A percentile compares a stretch with the other conserved stretches of the same genome.
phyloP scores from a whole-genome alignment of 2,797 vertebrate genomes.

The Melopsittacus undulatus region DNA sequence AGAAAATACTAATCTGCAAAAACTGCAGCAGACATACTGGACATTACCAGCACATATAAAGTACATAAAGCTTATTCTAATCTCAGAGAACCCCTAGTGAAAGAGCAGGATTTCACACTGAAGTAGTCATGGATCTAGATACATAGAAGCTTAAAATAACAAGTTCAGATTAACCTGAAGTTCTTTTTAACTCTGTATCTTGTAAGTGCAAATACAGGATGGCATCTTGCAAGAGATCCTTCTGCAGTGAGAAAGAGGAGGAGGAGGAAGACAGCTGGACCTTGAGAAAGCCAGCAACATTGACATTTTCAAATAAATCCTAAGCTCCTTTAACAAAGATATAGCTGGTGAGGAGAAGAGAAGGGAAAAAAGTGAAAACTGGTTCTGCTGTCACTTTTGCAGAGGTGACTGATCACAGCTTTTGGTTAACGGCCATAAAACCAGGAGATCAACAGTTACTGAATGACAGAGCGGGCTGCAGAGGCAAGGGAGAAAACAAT shows the following conservation, averaged over 20 bases:
- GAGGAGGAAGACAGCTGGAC: not conserved
- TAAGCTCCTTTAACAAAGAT: not conserved
- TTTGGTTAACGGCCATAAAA: slow-evolving; percentile 36
- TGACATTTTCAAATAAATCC: not conserved
- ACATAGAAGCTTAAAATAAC: not conserved
- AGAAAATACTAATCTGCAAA: not conserved
- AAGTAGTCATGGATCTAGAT: not conserved
- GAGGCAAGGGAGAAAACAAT: not conserved
- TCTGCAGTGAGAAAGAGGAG: not conserved
- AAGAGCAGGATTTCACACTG: not conserved
- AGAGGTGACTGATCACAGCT: not conserved
- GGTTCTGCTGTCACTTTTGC: not conserved
- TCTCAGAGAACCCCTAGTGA: not conserved
- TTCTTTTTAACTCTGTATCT: not conserved
- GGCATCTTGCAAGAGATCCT: not conserved
- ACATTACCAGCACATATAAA: not conserved
- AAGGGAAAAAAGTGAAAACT: not conserved
- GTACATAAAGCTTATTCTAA: not conserved
- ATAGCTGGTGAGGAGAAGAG: not conserved
- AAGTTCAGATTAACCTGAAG: not conserved
- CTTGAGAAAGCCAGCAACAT: not conserved
- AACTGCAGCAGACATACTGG: not conserved
- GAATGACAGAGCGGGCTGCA: not conserved
- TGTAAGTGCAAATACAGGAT: not conserved
- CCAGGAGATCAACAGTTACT: not conserved